Base-by-base conservation (phyloP, 2,888 invertebrate genomes). In the Octonoba sinensis region DNA sequence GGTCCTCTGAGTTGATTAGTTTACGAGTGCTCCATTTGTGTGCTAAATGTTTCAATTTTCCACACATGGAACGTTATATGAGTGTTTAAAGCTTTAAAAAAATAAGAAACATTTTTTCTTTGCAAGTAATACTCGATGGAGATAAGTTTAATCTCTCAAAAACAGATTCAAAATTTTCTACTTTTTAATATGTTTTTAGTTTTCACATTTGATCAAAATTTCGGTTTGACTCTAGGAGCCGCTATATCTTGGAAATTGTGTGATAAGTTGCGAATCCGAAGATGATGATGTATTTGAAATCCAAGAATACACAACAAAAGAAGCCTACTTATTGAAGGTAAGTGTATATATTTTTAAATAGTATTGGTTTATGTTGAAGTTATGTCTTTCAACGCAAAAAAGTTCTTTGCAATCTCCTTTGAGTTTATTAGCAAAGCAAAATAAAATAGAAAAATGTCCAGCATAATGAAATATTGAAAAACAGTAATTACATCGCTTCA, bases 271-370 rank as follows among this genome's bases (percentile, higher is more conserved):
- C 24, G 83, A 96, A 88, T 93, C 94, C 81, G 96, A 96, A 86
- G 93, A 94, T 88, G 95, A 96, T 88, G 96, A 96, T 89, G 96
- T 96, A 89, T 97, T 97, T 89, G 97, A 97, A 91, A 93, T 97
- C 85, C 96, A 85, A 78, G 86, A 86, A 65, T 84, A 83, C 18
- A 75, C 74, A 12, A 85, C 84, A n/a, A 84, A 85, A 59, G 85
- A 86, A 71, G 84, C 85, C 24, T 82, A 83, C 54, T 49, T 85
- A 57, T 76, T 86, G 44, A 85, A 85, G 73, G 85, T 85, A 76
- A 67, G 74, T 64, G 51, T 96, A 54, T 36, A 8, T 8, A 11
- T 27, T 36, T 36, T 6, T 36, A 36, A 27, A 36, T 8, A 36
- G 11, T 36, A 11, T 36, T 36, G 11, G 36, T 6, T 2, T 36